Base-by-base conservation (phyloP, 2,113 vertebrate species). In the rabbit (Oryctolagus cuniculus) region DNA sequence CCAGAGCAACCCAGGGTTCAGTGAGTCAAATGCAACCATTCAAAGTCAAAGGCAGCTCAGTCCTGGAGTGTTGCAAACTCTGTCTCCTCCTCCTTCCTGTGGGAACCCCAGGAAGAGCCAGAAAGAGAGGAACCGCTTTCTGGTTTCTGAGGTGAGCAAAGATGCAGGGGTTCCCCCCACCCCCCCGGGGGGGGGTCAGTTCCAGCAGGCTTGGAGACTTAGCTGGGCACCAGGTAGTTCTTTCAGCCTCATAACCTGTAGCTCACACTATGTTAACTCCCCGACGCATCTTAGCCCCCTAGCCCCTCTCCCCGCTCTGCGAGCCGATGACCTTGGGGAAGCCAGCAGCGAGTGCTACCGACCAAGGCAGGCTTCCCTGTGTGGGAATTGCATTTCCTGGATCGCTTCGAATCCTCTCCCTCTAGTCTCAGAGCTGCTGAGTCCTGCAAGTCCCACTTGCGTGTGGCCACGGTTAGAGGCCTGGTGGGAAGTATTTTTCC, bases 321-420 rank as follows among this genome's bases (percentile, higher is more conserved):
- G 24, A 11, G 5, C 15, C 67, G 73, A 84, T n/a, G n/a, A 2
- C 63, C 21, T 3, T n/a, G 55, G 49, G 72, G 5, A 11, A 64
- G 63, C 16, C 27, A 6, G 5, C 0, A 12, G 5, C 44, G 44
- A 44, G 6, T 15, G 36, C 0, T 29, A 0, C 1, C 5, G n/a
- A 58, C 3, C 1, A 10, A 29, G 67, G 61, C 70, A 15, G 79
- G 51, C 38, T 67, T 36, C 27, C 38, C 15, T 36, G 22, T 49
- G 80, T 10, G 66, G 44, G 16, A 34, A 1, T 6, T 10, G 3
- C 63, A 12, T 66, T 75, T 53, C 19, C 75, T 10, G 31, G 34
- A 29, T 3, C 7, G 4, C 0, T n/a, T 8, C 36, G 21, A 11
- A 29, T 17, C 25, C 36, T 13, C 25, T 27, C 34, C 15, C 53